Base-by-base conservation (phyloP, 2,797 vertebrate genomes). In the Tarsius wallacei region DNA sequence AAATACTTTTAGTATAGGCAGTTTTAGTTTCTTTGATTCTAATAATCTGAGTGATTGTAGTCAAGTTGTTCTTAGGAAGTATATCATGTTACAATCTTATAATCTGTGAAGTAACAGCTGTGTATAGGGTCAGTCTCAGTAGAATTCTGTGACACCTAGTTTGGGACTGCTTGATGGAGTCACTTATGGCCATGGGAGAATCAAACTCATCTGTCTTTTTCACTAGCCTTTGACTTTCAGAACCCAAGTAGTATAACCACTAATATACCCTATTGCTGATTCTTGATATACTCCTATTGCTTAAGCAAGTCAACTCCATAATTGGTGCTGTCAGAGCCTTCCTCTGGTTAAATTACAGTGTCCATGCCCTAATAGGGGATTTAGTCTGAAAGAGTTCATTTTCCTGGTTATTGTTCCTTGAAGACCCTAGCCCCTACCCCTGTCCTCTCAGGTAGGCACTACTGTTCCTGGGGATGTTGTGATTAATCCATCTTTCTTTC, bases 361-460 rank as follows among this genome's bases (percentile, higher is more conserved):
- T 22, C 64, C 17, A 1, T 73, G 36, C 57, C 49, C 42, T 77
- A 4, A 84, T 42, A 7, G 10, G 11, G 3, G 4, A 7, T 19
- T 24, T 31, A 2, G 4, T 81, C n/a, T 59, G 28, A 61, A 49
- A 24, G 22, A 61, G 28, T 22, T 87, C 76, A 28, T 17, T 66
- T 91, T 91, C 68, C 74, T 71, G n/a, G 12, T 36, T n/a, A 13
- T 15, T n/a, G 3, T 8, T 64, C 61, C 55, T 80, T 19, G 28
- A 53, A 76, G 10, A 3, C 13, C 9, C 28, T 4, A 33, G 1
- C 12, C n/a, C 14, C 31, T 26, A 0, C 0, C 16, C 33, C 33
- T 2, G 21, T 93, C 28, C 28, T 77, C 22, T 94, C 5, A n/a
- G 2, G 21, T 7, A 68, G 49, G 2, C 36, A 17, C 53, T 77